phyloP scores from a whole-genome alignment of 2,888 invertebrate genomes.

The Vesta saturnalis region DNA sequence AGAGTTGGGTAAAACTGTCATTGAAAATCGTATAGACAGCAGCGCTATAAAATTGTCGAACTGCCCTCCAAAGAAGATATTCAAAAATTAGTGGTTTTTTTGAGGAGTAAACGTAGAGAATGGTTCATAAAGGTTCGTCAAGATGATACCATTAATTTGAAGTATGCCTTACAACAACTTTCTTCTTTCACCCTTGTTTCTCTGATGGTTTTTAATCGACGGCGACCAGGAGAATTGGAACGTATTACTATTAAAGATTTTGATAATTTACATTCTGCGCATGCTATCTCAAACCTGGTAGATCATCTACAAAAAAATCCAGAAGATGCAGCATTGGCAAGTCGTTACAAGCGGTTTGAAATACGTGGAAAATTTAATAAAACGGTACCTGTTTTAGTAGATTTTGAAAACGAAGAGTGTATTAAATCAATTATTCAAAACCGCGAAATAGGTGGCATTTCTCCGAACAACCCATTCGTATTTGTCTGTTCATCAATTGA shows the following conservation, averaged over 20 bases:
- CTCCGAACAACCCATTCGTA: not conserved
- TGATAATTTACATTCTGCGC: not conserved
- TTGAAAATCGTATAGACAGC: not conserved
- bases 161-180: too few species aligned
- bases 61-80: not conserved
- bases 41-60: not conserved
- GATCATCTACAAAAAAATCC: too few species aligned
- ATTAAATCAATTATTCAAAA: too few species aligned
- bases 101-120: too few species aligned
- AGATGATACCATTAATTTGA: too few species aligned
- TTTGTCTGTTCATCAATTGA: not conserved
- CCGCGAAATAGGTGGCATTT: not conserved
- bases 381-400: too few species aligned
- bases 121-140: too few species aligned
- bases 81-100: not conserved
- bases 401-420: not conserved
- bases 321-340: too few species aligned
- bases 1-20: too few species aligned
- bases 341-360: not conserved
- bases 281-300: not conserved
- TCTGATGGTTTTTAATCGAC: not conserved
- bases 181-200: too few species aligned
- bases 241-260: too few species aligned
- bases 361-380: conserved; percentile 6
- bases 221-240: not conserved